Evolutionary conservation across 2,888 invertebrate genomes (phyloP).

Genomic region (Stomorhina lunata): DNA sequence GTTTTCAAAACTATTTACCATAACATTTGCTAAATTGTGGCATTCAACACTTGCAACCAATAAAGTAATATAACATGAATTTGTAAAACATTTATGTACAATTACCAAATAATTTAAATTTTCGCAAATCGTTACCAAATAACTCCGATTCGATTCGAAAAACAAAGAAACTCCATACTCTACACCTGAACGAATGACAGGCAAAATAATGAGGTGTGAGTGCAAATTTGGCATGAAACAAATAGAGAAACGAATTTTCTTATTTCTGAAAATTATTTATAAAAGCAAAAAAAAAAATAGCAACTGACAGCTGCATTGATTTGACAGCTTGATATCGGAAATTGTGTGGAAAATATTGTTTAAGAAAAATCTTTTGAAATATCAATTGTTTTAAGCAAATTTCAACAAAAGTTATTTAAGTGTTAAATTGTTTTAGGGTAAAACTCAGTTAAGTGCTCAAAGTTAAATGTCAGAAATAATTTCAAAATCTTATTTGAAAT

Average conservation of each 20-base stretch:
- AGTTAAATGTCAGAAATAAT: not conserved
- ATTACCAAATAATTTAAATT: not conserved
- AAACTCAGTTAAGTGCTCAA: not conserved
- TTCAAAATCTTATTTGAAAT: not conserved
- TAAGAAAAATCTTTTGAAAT: not conserved
- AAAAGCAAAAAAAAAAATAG: too few species aligned
- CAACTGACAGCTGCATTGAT: slow-evolving; percentile 41
- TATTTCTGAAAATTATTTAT: not conserved
- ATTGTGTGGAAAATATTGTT: not conserved
- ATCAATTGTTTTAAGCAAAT: slow-evolving; percentile 20
- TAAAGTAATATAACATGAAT: not conserved
- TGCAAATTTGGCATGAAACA: not conserved
- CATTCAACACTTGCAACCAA: slow-evolving; percentile 11
- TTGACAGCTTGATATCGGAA: slow-evolving; percentile 22
- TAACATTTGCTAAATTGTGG: slow-evolving; percentile 6
- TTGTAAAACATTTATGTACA: slow-evolving; percentile 9
- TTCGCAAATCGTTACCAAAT: not conserved
- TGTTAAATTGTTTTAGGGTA: not conserved
- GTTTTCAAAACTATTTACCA: not conserved
- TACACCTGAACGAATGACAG: slow-evolving; percentile 16
- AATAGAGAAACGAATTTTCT: not conserved
- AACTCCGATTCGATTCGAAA: not conserved
- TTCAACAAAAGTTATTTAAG: too few species aligned
- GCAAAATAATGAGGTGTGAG: slow-evolving; percentile 23
- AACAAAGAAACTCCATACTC: not conserved